Evolutionary conservation across 2,888 invertebrate species (phyloP), one percentile per base, ranked within the genome.

Genomic region (Acholoe squamosa): DNA sequence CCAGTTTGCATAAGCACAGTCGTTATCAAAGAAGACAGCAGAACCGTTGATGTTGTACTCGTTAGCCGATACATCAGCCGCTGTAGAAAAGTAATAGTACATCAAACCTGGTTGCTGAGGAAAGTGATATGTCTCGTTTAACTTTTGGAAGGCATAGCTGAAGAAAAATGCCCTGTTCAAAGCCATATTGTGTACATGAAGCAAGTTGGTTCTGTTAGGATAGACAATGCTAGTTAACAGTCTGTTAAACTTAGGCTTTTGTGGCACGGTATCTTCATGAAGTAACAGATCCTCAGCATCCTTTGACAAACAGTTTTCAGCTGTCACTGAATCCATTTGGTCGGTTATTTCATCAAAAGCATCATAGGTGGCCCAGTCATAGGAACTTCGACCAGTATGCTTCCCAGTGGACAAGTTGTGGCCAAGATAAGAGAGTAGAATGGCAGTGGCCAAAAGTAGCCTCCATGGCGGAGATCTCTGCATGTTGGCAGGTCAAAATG

Each of bases 181-280:
- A n/a, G 99, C 99, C 97, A 99, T 97, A 96, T 99, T 99, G 96
- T 99, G 99, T 91, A 99, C 96, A 96, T 99, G 99, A 90, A 99
- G 96, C 93, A 99, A 96, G 34, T 98, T 98, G 0, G 99, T 99
- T 94, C 99, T 97, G 96, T 99, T 99, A 43, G 95, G 93, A 91
- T 89, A 99, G 97, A 16, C 99, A 98, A 96, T 99, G 94, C 94
- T 94, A 76, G 94, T 97, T 95, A 99, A 98, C 96, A 95, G 92
- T 91, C 93, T 93, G 92, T 95, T 95, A 91, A 95, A 95, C 54
- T 93, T 92, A 0, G 95, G 95, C 34, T 93, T 51, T 95, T 99
- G 99, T 0, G 99, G 98, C 0, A 99, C 97, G 0, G 98, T 97
- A 93, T 98, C 98, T 89, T 97, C 97, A 0, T 98, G 98, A 91